Evolutionary conservation across 1,140 invertebrate genomes (phyloP).

Genomic region (Neodiprion lecontei): DNA sequence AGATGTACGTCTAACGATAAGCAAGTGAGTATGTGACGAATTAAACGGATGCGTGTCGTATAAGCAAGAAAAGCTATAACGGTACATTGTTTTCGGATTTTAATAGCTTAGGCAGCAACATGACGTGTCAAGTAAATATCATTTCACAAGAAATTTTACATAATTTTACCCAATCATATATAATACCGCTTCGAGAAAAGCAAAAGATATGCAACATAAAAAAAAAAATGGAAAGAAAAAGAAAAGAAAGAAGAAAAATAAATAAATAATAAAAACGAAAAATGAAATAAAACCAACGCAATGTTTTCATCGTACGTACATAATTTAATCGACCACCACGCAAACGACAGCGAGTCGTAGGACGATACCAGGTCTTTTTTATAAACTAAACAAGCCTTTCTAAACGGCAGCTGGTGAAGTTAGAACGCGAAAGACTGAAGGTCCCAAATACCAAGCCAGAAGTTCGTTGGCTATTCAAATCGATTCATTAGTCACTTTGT

Average conservation of each 20-base stretch:
- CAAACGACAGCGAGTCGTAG: no score
- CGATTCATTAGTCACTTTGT: conserved; percentile 7
- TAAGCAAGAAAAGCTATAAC: background rate
- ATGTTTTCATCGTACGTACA: background rate
- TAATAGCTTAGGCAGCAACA: background rate
- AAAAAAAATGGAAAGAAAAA: no score
- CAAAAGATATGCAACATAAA: no score
- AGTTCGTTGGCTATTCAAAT: conserved; percentile 4
- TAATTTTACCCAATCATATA: background rate
- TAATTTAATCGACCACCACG: background rate
- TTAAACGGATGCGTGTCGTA: no score
- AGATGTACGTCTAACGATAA: no score
- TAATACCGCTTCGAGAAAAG: background rate
- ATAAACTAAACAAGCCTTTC: no score
- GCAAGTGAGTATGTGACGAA: no score
- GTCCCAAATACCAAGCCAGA: background rate
- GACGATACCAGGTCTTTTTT: no score
- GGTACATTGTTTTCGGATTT: background rate
- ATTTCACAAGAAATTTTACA: background rate
- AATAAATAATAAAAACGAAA: no score
- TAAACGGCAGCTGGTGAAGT: no score
- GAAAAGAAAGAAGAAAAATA: no score
- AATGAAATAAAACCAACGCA: background rate
- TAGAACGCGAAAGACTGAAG: background rate
- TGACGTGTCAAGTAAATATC: background rate